These are phyloP conservation scores for Drosophila multiciliata DNA, from an alignment of 2,888 invertebrate genomes.

Conservation along the genomic window DNA sequence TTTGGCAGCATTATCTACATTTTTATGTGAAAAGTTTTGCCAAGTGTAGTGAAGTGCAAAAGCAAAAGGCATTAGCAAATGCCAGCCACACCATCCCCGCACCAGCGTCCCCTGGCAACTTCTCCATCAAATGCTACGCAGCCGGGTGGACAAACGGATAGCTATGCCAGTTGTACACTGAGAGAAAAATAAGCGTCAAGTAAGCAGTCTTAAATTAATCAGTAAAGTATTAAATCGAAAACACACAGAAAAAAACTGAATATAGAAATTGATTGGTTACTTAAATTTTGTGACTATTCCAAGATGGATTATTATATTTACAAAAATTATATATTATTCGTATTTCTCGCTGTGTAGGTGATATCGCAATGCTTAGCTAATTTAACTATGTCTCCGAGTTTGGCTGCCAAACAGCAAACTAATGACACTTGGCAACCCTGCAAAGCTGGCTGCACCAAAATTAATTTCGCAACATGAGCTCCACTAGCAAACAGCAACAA, in stretches of 20 bases:
- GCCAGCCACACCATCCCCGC: conserved; percentile 18
- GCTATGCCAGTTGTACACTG: neutral
- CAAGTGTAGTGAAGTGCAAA: conserved; percentile 75
- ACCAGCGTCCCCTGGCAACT: conserved; percentile 31
- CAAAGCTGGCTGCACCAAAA: conserved; percentile 58
- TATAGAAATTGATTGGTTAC: neutral
- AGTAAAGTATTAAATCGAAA: neutral
- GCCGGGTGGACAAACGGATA: neutral
- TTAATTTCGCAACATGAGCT: conserved; percentile 64
- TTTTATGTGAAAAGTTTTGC: conserved; percentile 74
- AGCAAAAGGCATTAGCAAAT: conserved; percentile 64
- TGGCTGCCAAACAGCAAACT: conserved; percentile 73
- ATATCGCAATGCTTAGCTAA: conserved; percentile 78
- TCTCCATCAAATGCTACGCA: conserved; percentile 47
- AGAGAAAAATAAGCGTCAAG: neutral
- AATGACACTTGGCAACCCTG: conserved; percentile 75
- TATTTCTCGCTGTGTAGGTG: conserved; percentile 19
- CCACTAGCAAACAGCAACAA: conserved; percentile 15
- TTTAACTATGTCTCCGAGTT: conserved; percentile 74
- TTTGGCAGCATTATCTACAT: conserved; percentile 66
- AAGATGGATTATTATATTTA: neutral
- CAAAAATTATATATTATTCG: no score
- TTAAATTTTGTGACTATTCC: neutral
- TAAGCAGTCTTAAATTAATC: neutral
- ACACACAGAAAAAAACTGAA: neutral